Percentiles rank a stretch among this genome's conserved stretches.
Conservation (phyloP, 2,888 invertebrate species). For the Eudasyphora cyanicolor region DNA sequence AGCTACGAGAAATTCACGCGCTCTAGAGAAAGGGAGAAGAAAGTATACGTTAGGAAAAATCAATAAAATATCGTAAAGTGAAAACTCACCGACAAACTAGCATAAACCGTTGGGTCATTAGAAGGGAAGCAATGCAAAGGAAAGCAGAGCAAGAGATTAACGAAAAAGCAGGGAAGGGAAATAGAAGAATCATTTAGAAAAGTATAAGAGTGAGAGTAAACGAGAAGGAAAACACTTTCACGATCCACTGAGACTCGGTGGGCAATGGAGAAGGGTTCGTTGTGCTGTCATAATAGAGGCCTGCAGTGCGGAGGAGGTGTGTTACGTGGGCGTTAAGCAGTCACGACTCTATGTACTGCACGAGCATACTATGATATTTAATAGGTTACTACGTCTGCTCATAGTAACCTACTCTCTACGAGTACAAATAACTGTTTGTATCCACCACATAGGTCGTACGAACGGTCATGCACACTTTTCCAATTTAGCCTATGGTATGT, state of each 20-base stretch:
- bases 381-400: conserved; percentile 41
- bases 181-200: background rate
- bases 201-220: background rate
- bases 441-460: background rate
- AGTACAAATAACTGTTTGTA: background rate
- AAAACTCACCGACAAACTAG: background rate
- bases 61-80: conserved; percentile 22
- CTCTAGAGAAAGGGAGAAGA: background rate
- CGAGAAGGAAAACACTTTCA: background rate
- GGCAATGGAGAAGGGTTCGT: background rate
- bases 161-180: background rate
- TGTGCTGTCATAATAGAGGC: background rate
- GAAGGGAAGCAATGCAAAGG: background rate
- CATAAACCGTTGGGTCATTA: background rate
- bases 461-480: background rate
- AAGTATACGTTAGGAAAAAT: conserved; percentile 12
- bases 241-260: background rate
- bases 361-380: conserved; percentile 29
- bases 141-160: background rate
- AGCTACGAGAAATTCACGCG: background rate
- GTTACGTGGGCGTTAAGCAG: conserved; percentile 54
- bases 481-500: background rate
- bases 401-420: conserved; percentile 17
- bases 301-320: conserved; percentile 25
- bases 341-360: conserved; percentile 12